Evolutionary conservation across 2,797 vertebrate species (phyloP), one percentile per base, ranked within the genome.

Genomic region (Alauda arvensis): DNA sequence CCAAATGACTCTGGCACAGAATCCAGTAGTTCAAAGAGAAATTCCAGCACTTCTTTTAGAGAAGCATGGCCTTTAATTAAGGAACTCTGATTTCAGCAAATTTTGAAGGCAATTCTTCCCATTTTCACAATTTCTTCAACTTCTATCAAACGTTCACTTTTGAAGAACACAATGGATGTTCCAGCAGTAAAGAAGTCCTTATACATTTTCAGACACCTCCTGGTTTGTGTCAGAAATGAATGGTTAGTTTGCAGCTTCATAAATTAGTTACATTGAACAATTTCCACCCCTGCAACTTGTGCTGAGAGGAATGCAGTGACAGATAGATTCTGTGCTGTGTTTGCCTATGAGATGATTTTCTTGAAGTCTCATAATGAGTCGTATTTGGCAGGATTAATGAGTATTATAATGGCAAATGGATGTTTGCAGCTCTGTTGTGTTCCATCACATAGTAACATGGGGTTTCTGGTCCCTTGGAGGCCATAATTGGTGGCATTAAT

Each of bases 361-460:
- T 97, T 98, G 97, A 98, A 98, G 98, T 97, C 97, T 97, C 97
- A 94, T 98, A 98, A 99, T 98, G 98, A 98, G 98, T 98, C 98
- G 98, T 98, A 98, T 98, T 99, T 98, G 98, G 98, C 98, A 98
- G 98, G 98, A 99, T 99, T 98, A 99, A 99, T 99, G 98, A 99
- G 97, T 97, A 98, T 98, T 98, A 97, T 97, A 98, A 98, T 97
- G 97, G 98, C 98, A 98, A 98, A 99, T 98, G 98, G 98, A 98
- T 99, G 98, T 98, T 98, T 97, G 98, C 97, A 97, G 97, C 97
- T 96, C 97, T 97, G 96, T 98, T 98, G 97, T 98, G 98, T 98
- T 99, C 98, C 98, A 98, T 99, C 98, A 98, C 96, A 93, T 77
- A 96, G 97, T 97, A 98, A 98, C 97, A 96, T 97, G 97, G 97